A percentile compares a stretch with the other conserved stretches of the same genome.
These are phyloP conservation scores for Pelodiscus sinensis DNA, from an alignment of 2,113 vertebrate genomes.

Conservation along the genomic window DNA sequence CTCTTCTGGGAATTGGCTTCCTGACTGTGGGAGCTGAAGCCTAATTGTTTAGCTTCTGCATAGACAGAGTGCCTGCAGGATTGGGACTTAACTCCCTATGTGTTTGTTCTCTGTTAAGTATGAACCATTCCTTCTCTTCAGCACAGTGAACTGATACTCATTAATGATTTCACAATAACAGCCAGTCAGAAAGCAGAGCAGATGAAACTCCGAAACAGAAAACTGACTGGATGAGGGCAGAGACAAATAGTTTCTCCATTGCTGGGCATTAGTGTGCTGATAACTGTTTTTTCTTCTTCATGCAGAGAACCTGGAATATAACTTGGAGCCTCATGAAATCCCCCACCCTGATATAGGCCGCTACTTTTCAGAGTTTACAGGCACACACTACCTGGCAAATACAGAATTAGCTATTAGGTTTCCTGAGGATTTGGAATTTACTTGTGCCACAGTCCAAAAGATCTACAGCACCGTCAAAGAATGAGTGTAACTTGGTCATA, in stretches of 20 bases:
- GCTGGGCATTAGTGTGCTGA: not conserved
- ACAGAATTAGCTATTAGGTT: conserved; percentile 90
- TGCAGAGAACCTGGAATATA: conserved; percentile 94
- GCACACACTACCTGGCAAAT: conserved; percentile 89
- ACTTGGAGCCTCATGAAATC: conserved; percentile 90
- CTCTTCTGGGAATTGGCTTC: not conserved
- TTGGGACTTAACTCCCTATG: not conserved
- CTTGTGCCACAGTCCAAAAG: conserved; percentile 81
- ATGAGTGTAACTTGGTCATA: conserved; percentile 10
- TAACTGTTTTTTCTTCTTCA: not conserved
- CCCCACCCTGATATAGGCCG: conserved; percentile 93
- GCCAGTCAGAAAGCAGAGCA: not conserved
- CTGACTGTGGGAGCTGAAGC: rapidly evolving
- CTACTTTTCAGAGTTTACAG: conserved; percentile 92
- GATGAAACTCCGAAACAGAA: not conserved
- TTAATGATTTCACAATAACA: not conserved
- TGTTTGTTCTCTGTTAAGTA: not conserved
- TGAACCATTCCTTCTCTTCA: not conserved
- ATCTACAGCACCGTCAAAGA: conserved; percentile 85
- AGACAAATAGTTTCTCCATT: not conserved
- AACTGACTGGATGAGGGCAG: not conserved
- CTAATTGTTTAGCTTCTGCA: not conserved
- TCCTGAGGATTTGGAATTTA: conserved; percentile 87
- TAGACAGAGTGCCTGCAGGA: too few relatives aligned
- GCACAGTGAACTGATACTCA: not conserved